Evolutionary conservation across 2,113 vertebrate genomes (phyloP).

Genomic region (Vulpes vulpes): DNA sequence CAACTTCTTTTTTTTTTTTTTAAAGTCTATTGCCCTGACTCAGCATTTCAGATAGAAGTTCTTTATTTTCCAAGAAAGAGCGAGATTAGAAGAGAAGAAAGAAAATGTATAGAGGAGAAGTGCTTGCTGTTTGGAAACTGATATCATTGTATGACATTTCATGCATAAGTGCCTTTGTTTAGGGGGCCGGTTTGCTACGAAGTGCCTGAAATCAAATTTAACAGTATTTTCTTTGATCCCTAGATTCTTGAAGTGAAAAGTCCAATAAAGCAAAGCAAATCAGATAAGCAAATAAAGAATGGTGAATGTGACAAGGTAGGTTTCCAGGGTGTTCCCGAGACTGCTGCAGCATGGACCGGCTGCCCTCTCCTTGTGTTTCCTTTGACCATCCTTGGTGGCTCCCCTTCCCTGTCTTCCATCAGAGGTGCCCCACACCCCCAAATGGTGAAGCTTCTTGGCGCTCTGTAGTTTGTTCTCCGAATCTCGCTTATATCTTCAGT

Average conservation of each 20-base stretch:
- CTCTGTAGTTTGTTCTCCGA: constrained; percentile 1
- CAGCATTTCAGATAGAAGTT: constrained; percentile 59
- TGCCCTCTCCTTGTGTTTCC: neutral
- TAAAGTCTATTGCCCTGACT: constrained; percentile 46
- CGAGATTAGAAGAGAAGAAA: constrained; percentile 43
- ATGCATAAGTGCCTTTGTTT: constrained; percentile 42
- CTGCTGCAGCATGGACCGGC: neutral
- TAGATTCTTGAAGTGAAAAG: constrained; percentile 97
- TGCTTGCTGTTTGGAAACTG: neutral
- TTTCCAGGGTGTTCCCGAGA: neutral
- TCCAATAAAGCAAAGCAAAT: constrained; percentile 94
- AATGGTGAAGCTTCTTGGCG: neutral
- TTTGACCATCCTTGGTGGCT: neutral
- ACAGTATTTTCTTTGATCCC: constrained; percentile 81
- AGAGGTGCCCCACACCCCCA: neutral
- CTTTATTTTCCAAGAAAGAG: constrained; percentile 56
- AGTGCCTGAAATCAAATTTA: constrained; percentile 66
- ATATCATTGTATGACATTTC: constrained; percentile 7
- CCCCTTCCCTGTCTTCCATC: neutral
- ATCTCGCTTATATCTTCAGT: neutral
- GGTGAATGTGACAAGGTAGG: constrained; percentile 97
- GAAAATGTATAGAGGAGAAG: neutral
- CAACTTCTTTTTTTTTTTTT: neutral
- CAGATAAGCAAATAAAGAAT: constrained; percentile 95
- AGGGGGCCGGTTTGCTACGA: neutral